A percentile compares a stretch with the other conserved stretches of the same genome.
These are phyloP conservation scores for Dysmachus trigonus DNA, from an alignment of 2,888 invertebrate species.

Conservation along the genomic window DNA sequence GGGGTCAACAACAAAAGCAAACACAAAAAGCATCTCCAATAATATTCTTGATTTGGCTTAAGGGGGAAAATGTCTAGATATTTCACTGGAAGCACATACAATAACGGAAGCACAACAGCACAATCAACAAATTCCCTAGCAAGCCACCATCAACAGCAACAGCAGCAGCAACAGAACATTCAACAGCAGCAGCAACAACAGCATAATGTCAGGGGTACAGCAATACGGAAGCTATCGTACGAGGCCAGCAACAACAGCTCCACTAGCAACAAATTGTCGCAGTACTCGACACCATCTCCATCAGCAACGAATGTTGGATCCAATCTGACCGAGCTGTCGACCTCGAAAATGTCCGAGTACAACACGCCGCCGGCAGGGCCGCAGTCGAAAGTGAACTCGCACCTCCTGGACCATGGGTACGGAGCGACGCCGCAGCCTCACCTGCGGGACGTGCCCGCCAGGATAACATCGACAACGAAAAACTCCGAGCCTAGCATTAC, in stretches of 20 bases:
- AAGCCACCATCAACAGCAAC: constrained; percentile 48
- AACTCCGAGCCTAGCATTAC: constrained; percentile 60
- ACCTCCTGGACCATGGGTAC: constrained; percentile 87
- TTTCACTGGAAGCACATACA: constrained; percentile 47
- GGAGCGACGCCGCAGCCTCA: constrained; percentile 80
- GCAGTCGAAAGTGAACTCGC: constrained; percentile 69
- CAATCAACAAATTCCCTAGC: constrained; percentile 51
- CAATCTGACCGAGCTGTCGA: constrained; percentile 31
- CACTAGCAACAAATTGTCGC: constrained; percentile 10
- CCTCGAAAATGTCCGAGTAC: constrained; percentile 14
- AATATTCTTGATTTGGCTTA: background rate
- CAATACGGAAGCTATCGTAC: constrained; percentile 51
- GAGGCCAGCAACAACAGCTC: constrained; percentile 40
- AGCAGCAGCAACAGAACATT: constrained; percentile 47
- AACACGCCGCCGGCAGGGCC: constrained; percentile 42
- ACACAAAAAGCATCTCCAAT: background rate
- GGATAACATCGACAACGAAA: constrained; percentile 66
- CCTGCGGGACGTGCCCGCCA: constrained; percentile 55
- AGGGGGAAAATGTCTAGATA: constrained; percentile 50
- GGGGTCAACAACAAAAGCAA: background rate
- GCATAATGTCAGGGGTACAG: constrained; percentile 48
- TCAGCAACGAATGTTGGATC: constrained; percentile 36
- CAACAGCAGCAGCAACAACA: constrained; percentile 48
- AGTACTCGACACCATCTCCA: constrained; percentile 42
- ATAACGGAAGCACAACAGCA: constrained; percentile 53